These are phyloP conservation scores for Drosophila lini DNA, from an alignment of 1,140 invertebrate species.

Conservation along the genomic window DNA sequence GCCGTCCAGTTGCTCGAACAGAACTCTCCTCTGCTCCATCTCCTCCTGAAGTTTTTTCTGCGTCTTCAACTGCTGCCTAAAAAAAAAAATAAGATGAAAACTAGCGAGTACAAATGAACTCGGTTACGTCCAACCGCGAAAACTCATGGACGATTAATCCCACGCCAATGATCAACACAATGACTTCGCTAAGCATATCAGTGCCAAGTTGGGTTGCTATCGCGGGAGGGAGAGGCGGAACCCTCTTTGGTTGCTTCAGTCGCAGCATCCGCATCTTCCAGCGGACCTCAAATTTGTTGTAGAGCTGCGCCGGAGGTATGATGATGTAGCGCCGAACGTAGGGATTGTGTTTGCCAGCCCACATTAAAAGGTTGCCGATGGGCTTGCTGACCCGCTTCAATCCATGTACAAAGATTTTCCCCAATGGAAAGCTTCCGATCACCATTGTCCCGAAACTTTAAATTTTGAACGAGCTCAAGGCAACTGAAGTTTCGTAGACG, in stretches of 20 bases:
- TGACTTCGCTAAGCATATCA: conserved; percentile 47
- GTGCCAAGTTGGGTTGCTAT: conserved; percentile 43
- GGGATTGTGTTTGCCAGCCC: conserved; percentile 26
- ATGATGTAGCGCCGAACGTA: conserved; percentile 29
- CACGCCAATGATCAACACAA: conserved; percentile 30
- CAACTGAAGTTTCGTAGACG: not conserved
- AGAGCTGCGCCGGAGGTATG: conserved; percentile 46
- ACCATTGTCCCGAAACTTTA: conserved; percentile 40
- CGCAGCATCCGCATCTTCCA: conserved; percentile 50
- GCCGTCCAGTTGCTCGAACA: conserved; percentile 11
- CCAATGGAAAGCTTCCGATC: conserved; percentile 44
- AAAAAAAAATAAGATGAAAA: not conserved
- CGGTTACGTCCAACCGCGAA: conserved; percentile 17
- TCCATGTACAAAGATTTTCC: conserved; percentile 41
- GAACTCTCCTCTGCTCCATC: not conserved
- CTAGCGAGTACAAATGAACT: not conserved
- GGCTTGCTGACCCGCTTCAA: conserved; percentile 41
- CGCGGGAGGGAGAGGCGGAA: conserved; percentile 27
- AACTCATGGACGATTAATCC: conserved; percentile 39
- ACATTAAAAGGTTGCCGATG: conserved; percentile 17
- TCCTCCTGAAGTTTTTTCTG: conserved; percentile 14
- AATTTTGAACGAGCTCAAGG: conserved; percentile 21
- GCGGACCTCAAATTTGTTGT: conserved; percentile 43
- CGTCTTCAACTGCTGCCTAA: conserved; percentile 37
- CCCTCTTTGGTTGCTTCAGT: conserved; percentile 42